Conservation (phyloP, 2,797 vertebrate genomes). For the Synanceia verrucosa region DNA sequence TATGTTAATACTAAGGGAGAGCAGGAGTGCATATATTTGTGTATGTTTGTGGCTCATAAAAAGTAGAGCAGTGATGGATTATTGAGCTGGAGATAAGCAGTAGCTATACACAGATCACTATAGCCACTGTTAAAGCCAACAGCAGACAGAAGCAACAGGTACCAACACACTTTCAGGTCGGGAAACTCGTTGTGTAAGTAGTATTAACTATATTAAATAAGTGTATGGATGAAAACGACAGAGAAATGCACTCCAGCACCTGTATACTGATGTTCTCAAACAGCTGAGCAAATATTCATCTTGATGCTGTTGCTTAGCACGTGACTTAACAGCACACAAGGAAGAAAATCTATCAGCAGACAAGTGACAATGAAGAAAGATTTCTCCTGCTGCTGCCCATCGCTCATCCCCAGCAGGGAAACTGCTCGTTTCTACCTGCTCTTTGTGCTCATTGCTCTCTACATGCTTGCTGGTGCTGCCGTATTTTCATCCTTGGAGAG, state of each 20-base stretch:
- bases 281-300: background rate
- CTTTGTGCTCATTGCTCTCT: slow-evolving; percentile 59
- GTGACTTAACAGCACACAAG: background rate
- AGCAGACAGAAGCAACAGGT: background rate
- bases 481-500: slow-evolving; percentile 74
- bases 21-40: background rate
- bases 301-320: slow-evolving; percentile 4
- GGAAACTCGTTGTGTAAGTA: background rate
- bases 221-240: background rate
- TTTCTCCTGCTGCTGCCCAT: slow-evolving; percentile 19
- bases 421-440: slow-evolving; percentile 60
- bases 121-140: slow-evolving; percentile 11
- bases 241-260: background rate
- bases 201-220: background rate
- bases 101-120: slow-evolving; percentile 38
- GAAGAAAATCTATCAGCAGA: background rate
- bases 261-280: background rate
- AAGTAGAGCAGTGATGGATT: slow-evolving; percentile 52
- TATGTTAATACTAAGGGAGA: background rate
- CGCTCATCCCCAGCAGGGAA: slow-evolving; percentile 44
- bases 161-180: background rate
- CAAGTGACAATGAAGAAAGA: slow-evolving; percentile 37
- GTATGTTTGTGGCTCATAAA: slow-evolving; percentile 54
- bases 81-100: slow-evolving; percentile 63
- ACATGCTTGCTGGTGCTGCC: slow-evolving; percentile 73